Percentiles rank a stretch among this genome's conserved stretches.
These are phyloP conservation scores for Cotesia glomerata DNA, from an alignment of 1,140 invertebrate genomes.

Conservation along the genomic window DNA sequence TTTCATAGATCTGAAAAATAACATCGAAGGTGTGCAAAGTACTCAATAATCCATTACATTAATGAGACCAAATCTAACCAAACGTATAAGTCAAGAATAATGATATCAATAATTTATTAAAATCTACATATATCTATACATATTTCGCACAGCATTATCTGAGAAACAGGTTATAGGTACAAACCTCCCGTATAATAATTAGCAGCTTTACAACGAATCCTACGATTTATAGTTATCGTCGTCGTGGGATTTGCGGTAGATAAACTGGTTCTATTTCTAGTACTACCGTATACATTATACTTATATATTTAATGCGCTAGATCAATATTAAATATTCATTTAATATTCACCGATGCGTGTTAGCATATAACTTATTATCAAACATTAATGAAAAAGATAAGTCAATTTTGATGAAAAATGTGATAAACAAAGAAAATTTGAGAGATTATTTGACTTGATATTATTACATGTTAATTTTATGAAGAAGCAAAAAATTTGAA, in stretches of 20 bases:
- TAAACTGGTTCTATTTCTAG: slow-evolving; percentile 37
- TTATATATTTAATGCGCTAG: slow-evolving; percentile 6
- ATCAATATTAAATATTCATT: slow-evolving; percentile 20
- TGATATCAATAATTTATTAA: not conserved
- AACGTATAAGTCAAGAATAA: not conserved
- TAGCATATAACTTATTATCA: not conserved
- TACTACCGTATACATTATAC: slow-evolving; percentile 18
- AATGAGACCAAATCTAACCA: too few relatives aligned
- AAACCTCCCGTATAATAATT: slow-evolving; percentile 36
- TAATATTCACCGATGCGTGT: slow-evolving; percentile 5
- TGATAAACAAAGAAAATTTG: not conserved
- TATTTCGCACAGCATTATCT: not conserved
- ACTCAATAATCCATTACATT: too few relatives aligned
- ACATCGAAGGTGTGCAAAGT: too few relatives aligned
- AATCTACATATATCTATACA: not conserved
- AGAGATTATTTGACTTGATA: too few relatives aligned
- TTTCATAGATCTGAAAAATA: too few relatives aligned
- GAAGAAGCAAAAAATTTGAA: too few relatives aligned
- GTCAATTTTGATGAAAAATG: not conserved
- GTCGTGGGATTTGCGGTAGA: slow-evolving; percentile 31
- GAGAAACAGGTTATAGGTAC: slow-evolving; percentile 31
- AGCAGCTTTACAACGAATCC: slow-evolving; percentile 36
- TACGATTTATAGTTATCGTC: slow-evolving; percentile 33
- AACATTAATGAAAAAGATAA: slow-evolving; percentile 24
- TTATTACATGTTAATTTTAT: too few relatives aligned